A percentile compares a stretch with the other conserved stretches of the same genome.
Evolutionary conservation across 1,140 invertebrate genomes (phyloP).

Genomic region (Charaxes varanes): DNA sequence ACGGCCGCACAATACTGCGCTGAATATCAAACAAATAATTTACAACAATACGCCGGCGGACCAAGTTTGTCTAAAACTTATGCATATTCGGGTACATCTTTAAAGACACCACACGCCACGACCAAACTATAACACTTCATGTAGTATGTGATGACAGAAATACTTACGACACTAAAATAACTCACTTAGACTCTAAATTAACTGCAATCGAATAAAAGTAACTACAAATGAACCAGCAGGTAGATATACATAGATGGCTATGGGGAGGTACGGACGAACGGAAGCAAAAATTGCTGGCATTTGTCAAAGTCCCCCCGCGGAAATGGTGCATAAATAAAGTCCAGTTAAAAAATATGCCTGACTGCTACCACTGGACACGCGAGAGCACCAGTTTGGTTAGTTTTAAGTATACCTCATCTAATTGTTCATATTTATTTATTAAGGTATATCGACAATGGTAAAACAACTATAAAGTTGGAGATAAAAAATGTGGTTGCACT

Average conservation of each 20-base stretch:
- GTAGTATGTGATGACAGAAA: no score
- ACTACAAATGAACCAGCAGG: slow-evolving; percentile 21
- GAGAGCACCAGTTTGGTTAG: no score
- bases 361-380: slow-evolving; percentile 30
- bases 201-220: slow-evolving; percentile 14
- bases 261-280: slow-evolving; percentile 33
- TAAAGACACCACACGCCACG: not conserved
- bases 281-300: slow-evolving; percentile 61
- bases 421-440: no score
- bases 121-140: no score
- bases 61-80: slow-evolving; percentile 8
- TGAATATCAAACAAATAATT: slow-evolving; percentile 20
- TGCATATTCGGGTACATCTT: not conserved
- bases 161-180: slow-evolving; percentile 6
- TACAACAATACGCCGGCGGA: slow-evolving; percentile 2
- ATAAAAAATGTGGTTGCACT: no score
- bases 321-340: slow-evolving; percentile 69
- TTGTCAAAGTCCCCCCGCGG: slow-evolving; percentile 64
- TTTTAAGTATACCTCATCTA: no score
- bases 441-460: no score
- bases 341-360: slow-evolving; percentile 56
- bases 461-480: no score
- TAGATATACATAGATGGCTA: slow-evolving; percentile 28
- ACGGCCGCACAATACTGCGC: slow-evolving; percentile 17
- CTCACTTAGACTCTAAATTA: no score